Evolutionary conservation across 2,888 invertebrate genomes (phyloP), one percentile per base, ranked within the genome.

Genomic region (Sminthurides aquaticus): DNA sequence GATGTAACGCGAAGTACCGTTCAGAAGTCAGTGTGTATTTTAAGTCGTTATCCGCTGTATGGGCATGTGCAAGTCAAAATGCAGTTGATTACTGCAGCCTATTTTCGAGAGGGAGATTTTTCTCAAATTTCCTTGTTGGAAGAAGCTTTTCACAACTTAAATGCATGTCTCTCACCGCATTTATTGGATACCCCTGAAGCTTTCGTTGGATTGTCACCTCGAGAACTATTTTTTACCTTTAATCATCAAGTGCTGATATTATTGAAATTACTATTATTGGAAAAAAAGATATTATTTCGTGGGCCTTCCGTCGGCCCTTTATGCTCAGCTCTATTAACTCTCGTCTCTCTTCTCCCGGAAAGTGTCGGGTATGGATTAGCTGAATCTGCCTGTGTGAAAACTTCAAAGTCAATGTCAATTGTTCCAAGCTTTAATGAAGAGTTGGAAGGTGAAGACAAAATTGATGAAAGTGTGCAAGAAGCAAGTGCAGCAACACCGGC

Each of bases 1-100:
- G 97, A 99, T 77, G 92, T 99, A 77, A 99, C 98, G 0, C 84
- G 99, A 74, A 94, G 93, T 76, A 94, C 96, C 2, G 96, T 99
- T 20, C 98, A 98, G 81, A 99, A 99, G 79, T 93, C 95, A 76
- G 97, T 99, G 0, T 96, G 96, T 81, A 92, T 98, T 22, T 82
- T 99, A 65, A 92, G 94, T 76, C 86, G 86, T 66, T 82, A 89
- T 71, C 98, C 98, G 2, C 82, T 98, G 15, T 99, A 91, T 81
- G 98, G 98, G 0, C 88, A 94, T 64, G 74, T 78, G 49, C 79
- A 81, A 74, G 70, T 83, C 3, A 98, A 98, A 81, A 86, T 99
- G 82, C 89, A 94, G 70, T 82, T 98, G 8, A 97, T 99, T 67
- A 98, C 98, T 0, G 88, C 94, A 77, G 96, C 96, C 0, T 99